Evolutionary conservation across 2,888 invertebrate genomes (phyloP).

Genomic region (Selenia dentaria): DNA sequence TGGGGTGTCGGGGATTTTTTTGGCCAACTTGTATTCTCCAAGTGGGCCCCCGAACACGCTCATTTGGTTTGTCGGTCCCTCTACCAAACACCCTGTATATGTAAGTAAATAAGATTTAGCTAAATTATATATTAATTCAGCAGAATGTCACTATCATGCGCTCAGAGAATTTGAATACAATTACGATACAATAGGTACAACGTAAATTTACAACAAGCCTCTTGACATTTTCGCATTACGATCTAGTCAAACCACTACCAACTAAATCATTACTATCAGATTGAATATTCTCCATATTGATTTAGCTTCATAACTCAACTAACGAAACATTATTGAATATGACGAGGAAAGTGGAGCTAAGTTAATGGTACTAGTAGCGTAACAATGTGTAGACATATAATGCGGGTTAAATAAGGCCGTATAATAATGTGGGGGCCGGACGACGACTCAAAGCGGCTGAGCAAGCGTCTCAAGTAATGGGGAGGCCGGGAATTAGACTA

Average conservation of each 20-base stretch:
- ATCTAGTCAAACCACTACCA: constrained; percentile 3
- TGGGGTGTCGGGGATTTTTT: too few species aligned
- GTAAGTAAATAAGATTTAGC: too few species aligned
- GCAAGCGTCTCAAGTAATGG: constrained; percentile 49
- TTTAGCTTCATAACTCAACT: constrained; percentile 26
- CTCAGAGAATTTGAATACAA: constrained; percentile 5
- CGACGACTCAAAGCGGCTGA: constrained; percentile 51
- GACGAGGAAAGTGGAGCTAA: constrained; percentile 19
- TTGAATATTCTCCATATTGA: constrained; percentile 23
- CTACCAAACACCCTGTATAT: too few species aligned
- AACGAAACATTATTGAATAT: constrained; percentile 20
- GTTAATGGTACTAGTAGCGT: constrained; percentile 38
- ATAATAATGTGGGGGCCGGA: constrained; percentile 58
- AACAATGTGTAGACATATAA: constrained; percentile 62
- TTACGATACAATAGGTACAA: neutral
- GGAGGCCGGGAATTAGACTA: constrained; percentile 48
- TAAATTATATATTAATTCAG: too few species aligned
- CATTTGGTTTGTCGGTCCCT: too few species aligned
- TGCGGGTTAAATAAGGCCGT: constrained; percentile 57
- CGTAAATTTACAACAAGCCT: constrained; percentile 7
- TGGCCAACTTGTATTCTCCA: too few species aligned
- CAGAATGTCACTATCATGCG: too few species aligned
- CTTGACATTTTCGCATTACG: constrained; percentile 17
- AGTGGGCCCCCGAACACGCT: too few species aligned
- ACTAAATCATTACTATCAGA: constrained; percentile 26